Evolutionary conservation across 2,113 vertebrate species (phyloP), one percentile per base, ranked within the genome.

Genomic region (Propithecus coquereli): DNA sequence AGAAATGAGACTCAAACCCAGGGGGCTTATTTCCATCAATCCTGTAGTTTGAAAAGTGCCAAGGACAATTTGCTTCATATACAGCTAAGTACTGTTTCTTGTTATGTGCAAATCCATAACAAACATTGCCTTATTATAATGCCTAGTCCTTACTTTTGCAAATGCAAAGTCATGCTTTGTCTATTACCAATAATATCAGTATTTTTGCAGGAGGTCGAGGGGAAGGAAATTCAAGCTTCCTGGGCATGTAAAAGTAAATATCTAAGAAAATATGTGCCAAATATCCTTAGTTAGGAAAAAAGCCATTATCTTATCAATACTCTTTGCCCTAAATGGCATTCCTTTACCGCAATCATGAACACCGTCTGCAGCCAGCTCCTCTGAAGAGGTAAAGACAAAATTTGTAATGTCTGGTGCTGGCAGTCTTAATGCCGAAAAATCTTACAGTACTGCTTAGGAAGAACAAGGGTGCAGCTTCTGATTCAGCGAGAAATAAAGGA

Each of bases 281-380:
- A 80, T 76, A 66, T 34, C 40, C 37, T 54, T 30, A 76, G 50
- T 91, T 96, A 90, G 82, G 65, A 88, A 83, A 86, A 50, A 92
- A 84, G 54, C 68, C 61, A 90, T 90, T 87, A 61, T 93, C 84
- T 88, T 93, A 90, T 92, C 96, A 63, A 74, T 94, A 90, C 23
- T 76, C 37, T 76, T 74, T 95, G 70, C 74, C 63, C 81, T 97
- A 80, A 92, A 79, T 95, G 92, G 52, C 84, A 97, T 94, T 90
- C 40, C 90, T 95, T 47, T 95, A 80, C 40, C 34, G 43, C 91
- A 90, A 34, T 94, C 87, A 43, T 70, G 65, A 90, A 95, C 47
- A 92, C 57, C 90, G 71, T 95, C 89, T 93, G 50, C 11, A 93
- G 91, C 63, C 10, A 0, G 11, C 79, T 94, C 37, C 74, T 92